phyloP scores from a whole-genome alignment of 2,113 vertebrate species.

The Chaenocephalus aceratus region DNA sequence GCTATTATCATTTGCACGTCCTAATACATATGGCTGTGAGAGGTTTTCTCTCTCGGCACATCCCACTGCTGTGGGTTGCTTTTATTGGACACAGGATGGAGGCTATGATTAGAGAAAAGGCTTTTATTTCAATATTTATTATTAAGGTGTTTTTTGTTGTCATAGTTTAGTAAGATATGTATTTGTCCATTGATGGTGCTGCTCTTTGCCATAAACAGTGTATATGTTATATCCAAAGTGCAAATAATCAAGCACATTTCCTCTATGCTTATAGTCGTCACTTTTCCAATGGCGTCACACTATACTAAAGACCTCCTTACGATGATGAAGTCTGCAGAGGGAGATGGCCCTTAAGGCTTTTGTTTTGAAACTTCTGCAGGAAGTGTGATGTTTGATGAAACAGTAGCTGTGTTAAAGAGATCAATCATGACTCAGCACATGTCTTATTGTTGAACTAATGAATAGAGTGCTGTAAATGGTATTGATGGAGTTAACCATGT shows the following conservation, averaged over 20 bases:
- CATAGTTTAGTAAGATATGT: neutral
- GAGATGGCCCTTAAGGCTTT: too few species aligned
- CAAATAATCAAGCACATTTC: neutral
- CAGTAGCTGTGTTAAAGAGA: neutral
- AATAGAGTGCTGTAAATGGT: neutral
- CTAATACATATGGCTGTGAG: neutral
- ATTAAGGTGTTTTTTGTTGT: neutral
- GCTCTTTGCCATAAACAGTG: neutral
- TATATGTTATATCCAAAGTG: neutral
- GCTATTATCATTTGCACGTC: conserved; percentile 8
- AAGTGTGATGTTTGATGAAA: neutral
- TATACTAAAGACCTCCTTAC: neutral
- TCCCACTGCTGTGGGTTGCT: neutral
- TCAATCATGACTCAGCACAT: neutral
- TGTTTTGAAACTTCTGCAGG: neutral
- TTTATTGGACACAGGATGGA: neutral
- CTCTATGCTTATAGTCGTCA: neutral
- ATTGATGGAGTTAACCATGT: neutral
- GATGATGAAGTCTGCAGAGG: neutral
- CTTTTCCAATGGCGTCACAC: neutral
- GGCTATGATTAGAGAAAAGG: neutral
- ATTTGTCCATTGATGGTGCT: neutral
- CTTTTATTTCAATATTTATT: neutral
- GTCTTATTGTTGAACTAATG: neutral
- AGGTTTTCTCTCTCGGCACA: neutral